A percentile compares a stretch with the other conserved stretches of the same genome.
phyloP scores from a whole-genome alignment of 1,140 invertebrate species.

The Ostrea edulis region DNA sequence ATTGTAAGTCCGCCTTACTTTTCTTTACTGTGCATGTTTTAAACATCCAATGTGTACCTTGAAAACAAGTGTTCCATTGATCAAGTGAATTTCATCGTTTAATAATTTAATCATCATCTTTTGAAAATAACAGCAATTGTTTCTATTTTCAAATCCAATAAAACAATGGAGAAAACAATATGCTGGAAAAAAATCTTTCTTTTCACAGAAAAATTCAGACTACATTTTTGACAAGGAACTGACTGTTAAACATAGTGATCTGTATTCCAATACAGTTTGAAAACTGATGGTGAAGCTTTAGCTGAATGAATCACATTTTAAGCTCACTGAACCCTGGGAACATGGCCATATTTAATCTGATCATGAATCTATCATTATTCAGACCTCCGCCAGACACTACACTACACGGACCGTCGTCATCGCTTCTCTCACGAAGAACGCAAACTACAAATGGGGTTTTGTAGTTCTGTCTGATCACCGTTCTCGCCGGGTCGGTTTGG shows the following conservation, averaged over 20 bases:
- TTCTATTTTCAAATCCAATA: background rate
- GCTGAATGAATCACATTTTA: slow-evolving; percentile 10
- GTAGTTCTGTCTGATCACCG: background rate
- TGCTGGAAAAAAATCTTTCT: background rate
- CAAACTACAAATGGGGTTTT: slow-evolving; percentile 30
- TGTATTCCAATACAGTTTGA: slow-evolving; percentile 16
- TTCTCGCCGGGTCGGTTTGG: background rate
- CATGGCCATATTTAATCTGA: background rate
- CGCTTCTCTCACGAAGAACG: background rate
- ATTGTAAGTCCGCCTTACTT: background rate
- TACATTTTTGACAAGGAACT: slow-evolving; percentile 22
- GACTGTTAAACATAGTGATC: background rate
- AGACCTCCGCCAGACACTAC: background rate
- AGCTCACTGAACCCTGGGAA: slow-evolving; percentile 4
- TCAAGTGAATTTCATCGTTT: background rate
- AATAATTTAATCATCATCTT: no score
- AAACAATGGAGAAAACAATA: background rate
- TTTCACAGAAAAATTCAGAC: background rate
- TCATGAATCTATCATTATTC: background rate
- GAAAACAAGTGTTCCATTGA: background rate
- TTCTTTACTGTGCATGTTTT: background rate
- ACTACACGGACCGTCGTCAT: slow-evolving; percentile 23
- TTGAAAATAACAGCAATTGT: background rate
- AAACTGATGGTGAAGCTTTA: background rate
- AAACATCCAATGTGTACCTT: background rate